Percentiles rank a stretch among this genome's conserved stretches.
Evolutionary conservation across 2,797 vertebrate species (phyloP).

Genomic region (Sebastolobus alascanus): DNA sequence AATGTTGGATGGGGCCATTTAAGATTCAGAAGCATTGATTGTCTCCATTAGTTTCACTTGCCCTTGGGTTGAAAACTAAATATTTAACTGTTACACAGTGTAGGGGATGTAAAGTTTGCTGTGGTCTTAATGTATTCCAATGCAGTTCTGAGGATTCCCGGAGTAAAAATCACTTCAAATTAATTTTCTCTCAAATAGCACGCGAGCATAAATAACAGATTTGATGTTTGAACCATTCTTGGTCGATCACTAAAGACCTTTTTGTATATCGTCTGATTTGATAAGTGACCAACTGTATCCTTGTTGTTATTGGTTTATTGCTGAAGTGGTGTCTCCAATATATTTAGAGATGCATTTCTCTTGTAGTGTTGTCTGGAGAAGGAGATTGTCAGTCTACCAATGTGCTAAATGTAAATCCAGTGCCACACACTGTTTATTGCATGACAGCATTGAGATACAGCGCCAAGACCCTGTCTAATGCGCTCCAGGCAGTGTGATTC

Average conservation of each 20-base stretch:
- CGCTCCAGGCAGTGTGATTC: conserved; percentile 73
- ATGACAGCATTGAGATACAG: conserved; percentile 67
- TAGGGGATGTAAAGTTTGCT: not conserved
- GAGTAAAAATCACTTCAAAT: not conserved
- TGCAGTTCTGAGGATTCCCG: not conserved
- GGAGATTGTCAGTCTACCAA: conserved; percentile 34
- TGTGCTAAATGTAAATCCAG: conserved; percentile 68
- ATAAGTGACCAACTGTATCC: conserved; percentile 10
- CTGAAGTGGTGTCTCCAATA: conserved; percentile 8
- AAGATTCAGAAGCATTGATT: conserved; percentile 5
- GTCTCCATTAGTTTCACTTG: not conserved
- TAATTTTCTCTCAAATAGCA: not conserved
- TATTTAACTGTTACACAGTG: conserved; percentile 1
- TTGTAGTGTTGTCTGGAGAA: conserved; percentile 28
- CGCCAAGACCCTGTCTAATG: conserved; percentile 65
- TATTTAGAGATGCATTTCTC: conserved; percentile 26
- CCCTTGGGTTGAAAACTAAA: conserved; percentile 14
- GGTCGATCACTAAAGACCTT: not conserved
- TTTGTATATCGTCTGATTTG: conserved; percentile 7
- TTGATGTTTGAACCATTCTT: not conserved
- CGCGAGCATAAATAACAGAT: not conserved
- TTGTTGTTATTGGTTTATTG: conserved; percentile 4
- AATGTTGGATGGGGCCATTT: not conserved
- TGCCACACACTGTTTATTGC: conserved; percentile 68
- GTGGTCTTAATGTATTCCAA: not conserved